These are phyloP conservation scores for Lochmaea crataegi DNA, from an alignment of 2,888 invertebrate genomes.

Conservation along the genomic window DNA sequence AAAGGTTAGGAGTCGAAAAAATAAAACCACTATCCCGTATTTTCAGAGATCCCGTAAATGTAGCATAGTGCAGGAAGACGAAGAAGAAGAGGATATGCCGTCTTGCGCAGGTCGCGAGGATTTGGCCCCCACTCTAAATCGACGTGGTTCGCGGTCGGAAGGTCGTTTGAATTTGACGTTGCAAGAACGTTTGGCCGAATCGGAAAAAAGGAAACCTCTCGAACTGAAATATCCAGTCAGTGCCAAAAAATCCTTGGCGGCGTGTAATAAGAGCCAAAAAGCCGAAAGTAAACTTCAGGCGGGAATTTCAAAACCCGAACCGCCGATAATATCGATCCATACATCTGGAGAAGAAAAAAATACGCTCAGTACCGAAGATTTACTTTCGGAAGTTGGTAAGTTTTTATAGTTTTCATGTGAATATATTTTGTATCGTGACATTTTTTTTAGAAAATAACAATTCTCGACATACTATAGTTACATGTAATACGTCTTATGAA, in stretches of 20 bases:
- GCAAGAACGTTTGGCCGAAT: slow-evolving; percentile 72
- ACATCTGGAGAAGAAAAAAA: not conserved
- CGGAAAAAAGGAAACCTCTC: slow-evolving; percentile 67
- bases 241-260: slow-evolving; percentile 28
- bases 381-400: slow-evolving; percentile 13
- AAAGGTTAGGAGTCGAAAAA: no score
- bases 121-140: slow-evolving; percentile 68
- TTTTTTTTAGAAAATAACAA: slow-evolving; percentile 12
- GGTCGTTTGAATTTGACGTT: slow-evolving; percentile 79
- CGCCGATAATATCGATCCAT: slow-evolving; percentile 11
- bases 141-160: slow-evolving; percentile 83
- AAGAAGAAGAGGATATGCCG: slow-evolving; percentile 84
- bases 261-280: slow-evolving; percentile 22
- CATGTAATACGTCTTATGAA: slow-evolving; percentile 64
- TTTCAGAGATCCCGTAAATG: slow-evolving; percentile 82
- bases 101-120: slow-evolving; percentile 72
- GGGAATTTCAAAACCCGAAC: not conserved
- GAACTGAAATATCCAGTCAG: slow-evolving; percentile 32
- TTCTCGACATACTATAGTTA: slow-evolving; percentile 52
- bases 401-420: not conserved
- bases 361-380: not conserved
- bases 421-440: not conserved
- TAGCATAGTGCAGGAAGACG: slow-evolving; percentile 93
- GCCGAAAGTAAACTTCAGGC: not conserved
- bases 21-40: slow-evolving; percentile 50